These are phyloP conservation scores for Epinephelus coioides DNA, from an alignment of 2,797 vertebrate genomes.

Conservation along the genomic window DNA sequence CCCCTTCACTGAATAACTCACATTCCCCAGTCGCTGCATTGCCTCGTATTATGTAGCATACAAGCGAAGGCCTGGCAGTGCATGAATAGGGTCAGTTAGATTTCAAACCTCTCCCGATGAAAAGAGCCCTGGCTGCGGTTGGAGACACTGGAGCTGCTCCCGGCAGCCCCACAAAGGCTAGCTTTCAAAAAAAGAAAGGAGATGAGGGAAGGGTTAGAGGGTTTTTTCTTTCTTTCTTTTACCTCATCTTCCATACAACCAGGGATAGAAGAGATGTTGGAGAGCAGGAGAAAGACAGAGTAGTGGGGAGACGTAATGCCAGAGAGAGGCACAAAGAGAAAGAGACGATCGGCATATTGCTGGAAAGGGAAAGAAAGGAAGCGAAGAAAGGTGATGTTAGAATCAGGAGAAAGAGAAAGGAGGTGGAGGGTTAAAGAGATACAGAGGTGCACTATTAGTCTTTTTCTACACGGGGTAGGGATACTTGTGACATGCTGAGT, in stretches of 20 bases:
- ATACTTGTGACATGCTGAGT: neutral
- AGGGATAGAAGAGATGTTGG: slow-evolving; percentile 54
- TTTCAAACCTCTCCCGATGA: slow-evolving; percentile 88
- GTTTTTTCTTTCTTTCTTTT: slow-evolving; percentile 61
- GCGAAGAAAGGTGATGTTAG: slow-evolving; percentile 32
- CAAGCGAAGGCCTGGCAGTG: slow-evolving; percentile 83
- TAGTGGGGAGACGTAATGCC: slow-evolving; percentile 35
- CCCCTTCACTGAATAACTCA: slow-evolving; percentile 75
- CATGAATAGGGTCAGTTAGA: slow-evolving; percentile 89
- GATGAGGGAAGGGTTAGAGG: slow-evolving; percentile 74
- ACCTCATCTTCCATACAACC: slow-evolving; percentile 78
- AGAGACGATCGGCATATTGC: slow-evolving; percentile 35
- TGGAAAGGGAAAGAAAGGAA: slow-evolving; percentile 13
- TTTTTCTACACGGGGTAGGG: neutral
- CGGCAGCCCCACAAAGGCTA: slow-evolving; percentile 84
- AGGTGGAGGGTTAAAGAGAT: neutral
- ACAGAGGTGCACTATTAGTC: neutral
- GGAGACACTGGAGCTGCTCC: slow-evolving; percentile 84
- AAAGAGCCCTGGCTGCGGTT: slow-evolving; percentile 82
- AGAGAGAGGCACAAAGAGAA: slow-evolving; percentile 43
- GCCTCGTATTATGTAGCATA: slow-evolving; percentile 82
- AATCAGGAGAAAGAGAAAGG: slow-evolving; percentile 11
- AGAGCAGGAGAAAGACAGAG: slow-evolving; percentile 53
- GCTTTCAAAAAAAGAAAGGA: slow-evolving; percentile 82
- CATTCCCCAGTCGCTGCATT: slow-evolving; percentile 76